Evolutionary conservation across 2,113 vertebrate genomes (phyloP).

Genomic region (Hemicordylus capensis): DNA sequence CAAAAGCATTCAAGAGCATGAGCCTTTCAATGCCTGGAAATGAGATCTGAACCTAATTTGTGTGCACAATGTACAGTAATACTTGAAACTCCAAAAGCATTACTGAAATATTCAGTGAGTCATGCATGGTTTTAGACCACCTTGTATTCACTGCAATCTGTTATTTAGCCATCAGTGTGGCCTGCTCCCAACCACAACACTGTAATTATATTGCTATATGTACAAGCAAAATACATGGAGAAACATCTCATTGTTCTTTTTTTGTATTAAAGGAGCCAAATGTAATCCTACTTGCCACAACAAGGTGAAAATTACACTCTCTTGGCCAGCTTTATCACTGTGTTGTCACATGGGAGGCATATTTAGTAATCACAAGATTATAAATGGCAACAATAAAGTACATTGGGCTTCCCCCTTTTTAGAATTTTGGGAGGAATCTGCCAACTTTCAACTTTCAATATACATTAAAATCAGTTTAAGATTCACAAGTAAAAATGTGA

Average conservation of each 20-base stretch:
- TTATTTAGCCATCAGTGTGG: conserved; percentile 1
- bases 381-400: neutral
- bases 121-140: conserved; percentile 15
- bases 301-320: conserved; percentile 7
- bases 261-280: neutral
- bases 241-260: neutral
- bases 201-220: conserved; percentile 8
- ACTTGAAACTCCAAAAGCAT: neutral
- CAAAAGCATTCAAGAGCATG: neutral
- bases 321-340: neutral
- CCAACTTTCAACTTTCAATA: neutral
- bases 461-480: neutral
- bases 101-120: neutral
- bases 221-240: neutral
- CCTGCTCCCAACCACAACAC: neutral
- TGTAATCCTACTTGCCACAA: neutral
- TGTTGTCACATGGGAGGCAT: neutral
- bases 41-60: neutral
- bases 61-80: conserved; percentile 2
- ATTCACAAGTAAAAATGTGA: neutral
- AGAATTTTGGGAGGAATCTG: neutral
- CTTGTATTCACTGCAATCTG: conserved; percentile 6
- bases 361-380: neutral
- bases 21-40: neutral
- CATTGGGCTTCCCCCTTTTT: neutral